These are phyloP conservation scores for Stegostoma tigrinum DNA, from an alignment of 2,113 vertebrate species.

Conservation along the genomic window DNA sequence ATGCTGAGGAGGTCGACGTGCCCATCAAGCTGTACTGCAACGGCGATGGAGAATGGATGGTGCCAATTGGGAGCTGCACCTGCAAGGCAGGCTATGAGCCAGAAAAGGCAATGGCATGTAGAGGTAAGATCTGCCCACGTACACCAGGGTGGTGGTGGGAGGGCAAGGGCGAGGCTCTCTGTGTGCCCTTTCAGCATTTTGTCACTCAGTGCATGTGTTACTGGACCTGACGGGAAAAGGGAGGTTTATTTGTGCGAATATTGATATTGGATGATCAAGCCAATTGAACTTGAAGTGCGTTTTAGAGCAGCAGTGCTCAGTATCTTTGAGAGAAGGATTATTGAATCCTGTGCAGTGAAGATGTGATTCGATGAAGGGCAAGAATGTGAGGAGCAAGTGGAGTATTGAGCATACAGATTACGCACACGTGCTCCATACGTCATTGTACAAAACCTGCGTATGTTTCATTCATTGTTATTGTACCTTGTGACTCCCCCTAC, in stretches of 20 bases:
- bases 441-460: not conserved
- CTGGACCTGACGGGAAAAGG: not conserved
- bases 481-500: not conserved
- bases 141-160: not conserved
- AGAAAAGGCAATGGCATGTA: slow-evolving; percentile 83
- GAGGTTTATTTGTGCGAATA: not conserved
- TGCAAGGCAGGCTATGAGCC: slow-evolving; percentile 94
- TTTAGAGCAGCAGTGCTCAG: not conserved
- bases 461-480: not conserved
- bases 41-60: slow-evolving; percentile 97
- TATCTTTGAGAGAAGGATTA: not conserved
- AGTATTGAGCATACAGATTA: too few species aligned
- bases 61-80: slow-evolving; percentile 91
- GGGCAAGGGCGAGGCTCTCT: not conserved
- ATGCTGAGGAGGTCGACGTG: slow-evolving; percentile 90
- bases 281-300: not conserved
- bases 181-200: not conserved
- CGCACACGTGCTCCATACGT: not conserved
- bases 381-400: not conserved
- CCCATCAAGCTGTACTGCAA: slow-evolving; percentile 98
- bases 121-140: slow-evolving; percentile 63
- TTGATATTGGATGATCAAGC: not conserved
- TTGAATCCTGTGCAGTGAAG: not conserved
- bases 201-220: not conserved
- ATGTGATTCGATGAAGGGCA: too few species aligned